Percentiles rank a stretch among this genome's conserved stretches.
phyloP scores from a whole-genome alignment of 2,797 vertebrate genomes.

The Helostoma temminkii region DNA sequence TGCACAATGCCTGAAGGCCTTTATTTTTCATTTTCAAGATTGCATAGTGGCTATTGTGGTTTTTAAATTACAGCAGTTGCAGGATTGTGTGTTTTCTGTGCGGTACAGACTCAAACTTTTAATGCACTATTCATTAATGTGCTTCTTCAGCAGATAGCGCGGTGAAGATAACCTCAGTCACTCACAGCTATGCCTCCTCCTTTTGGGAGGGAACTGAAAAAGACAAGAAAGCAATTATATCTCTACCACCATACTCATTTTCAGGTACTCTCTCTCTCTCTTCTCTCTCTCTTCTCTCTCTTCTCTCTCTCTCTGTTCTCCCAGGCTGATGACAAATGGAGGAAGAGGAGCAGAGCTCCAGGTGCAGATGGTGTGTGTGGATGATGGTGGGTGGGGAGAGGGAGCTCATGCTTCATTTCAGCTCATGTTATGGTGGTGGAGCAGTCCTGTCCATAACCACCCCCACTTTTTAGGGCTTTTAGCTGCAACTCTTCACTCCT shows the following conservation, averaged over 20 bases:
- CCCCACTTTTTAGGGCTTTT: conserved; percentile 47
- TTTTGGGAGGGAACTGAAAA: conserved; percentile 74
- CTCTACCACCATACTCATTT: conserved; percentile 72
- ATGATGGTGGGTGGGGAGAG: neutral
- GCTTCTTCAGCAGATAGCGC: conserved; percentile 81
- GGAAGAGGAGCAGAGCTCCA: conserved; percentile 68
- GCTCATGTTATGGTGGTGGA: conserved; percentile 49
- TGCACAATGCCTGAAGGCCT: conserved; percentile 45
- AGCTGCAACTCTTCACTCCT: conserved; percentile 42
- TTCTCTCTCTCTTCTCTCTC: conserved; percentile 31
- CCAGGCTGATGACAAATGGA: conserved; percentile 73
- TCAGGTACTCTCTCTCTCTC: conserved; percentile 68
- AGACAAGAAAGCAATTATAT: conserved; percentile 85
- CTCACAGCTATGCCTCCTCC: conserved; percentile 74
- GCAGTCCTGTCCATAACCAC: conserved; percentile 42
- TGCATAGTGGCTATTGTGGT: conserved; percentile 61
- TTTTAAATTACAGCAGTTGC: conserved; percentile 69
- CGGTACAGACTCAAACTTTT: conserved; percentile 71
- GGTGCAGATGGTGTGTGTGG: conserved; percentile 62
- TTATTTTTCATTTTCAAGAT: conserved; percentile 65
- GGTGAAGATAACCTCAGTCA: conserved; percentile 79
- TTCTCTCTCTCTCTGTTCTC: conserved; percentile 45
- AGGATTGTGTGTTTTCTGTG: conserved; percentile 31
- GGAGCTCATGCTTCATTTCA: conserved; percentile 62
- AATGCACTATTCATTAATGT: conserved; percentile 83